Conservation (phyloP, 2,113 vertebrate species). For the Leucosticte australis region DNA sequence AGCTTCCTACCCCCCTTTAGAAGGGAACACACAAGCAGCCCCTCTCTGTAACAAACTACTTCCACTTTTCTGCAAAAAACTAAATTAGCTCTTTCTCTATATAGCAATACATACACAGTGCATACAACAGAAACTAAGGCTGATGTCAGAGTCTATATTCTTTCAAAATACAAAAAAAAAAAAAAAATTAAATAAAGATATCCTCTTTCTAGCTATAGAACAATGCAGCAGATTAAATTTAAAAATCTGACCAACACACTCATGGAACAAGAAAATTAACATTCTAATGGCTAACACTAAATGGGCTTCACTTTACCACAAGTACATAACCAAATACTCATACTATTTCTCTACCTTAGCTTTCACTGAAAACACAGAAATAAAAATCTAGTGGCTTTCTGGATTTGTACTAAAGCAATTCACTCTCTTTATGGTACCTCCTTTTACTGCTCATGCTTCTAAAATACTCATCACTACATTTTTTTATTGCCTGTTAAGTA, state of each 20-base stretch:
- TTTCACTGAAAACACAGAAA: background rate
- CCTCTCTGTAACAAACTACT: background rate
- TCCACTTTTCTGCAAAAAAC: background rate
- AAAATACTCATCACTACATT: background rate
- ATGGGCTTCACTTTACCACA: background rate
- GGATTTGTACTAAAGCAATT: background rate
- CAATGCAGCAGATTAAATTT: background rate
- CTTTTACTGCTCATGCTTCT: background rate
- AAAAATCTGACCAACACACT: background rate
- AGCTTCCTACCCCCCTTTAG: background rate
- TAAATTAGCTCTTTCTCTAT: background rate
- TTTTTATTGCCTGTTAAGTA: conserved; percentile 6
- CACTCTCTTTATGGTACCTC: background rate
- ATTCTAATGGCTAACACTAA: background rate
- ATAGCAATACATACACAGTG: background rate
- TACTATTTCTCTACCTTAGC: background rate
- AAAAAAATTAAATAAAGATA: background rate
- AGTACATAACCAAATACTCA: background rate
- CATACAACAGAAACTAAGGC: background rate
- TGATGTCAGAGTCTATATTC: background rate
- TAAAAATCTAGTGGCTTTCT: background rate
- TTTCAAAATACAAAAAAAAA: background rate
- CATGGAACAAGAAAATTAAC: background rate
- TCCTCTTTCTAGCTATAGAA: background rate
- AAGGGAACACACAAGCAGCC: background rate